Evolutionary conservation across 53 echinoderm and acorn worm species (phyloP).

Genomic region (Stichopus horrens): DNA sequence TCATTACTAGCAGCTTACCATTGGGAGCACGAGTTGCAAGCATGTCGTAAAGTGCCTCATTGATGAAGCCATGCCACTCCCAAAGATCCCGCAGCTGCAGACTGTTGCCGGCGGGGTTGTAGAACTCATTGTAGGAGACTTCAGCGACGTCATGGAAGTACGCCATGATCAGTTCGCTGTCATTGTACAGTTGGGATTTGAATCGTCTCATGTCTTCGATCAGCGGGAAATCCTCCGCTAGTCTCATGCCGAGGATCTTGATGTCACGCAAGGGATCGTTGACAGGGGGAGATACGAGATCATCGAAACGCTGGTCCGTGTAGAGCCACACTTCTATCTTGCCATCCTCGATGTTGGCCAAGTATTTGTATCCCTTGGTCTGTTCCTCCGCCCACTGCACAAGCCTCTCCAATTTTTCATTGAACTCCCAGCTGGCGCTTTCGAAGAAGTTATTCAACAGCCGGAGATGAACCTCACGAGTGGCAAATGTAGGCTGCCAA

Average conservation of each 20-base stretch:
- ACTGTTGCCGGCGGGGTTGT: background rate
- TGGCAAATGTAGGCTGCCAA: constrained; percentile 35
- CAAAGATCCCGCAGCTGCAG: constrained; percentile 7
- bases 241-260: background rate
- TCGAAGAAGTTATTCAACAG: constrained; percentile 27
- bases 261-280: constrained; percentile 2
- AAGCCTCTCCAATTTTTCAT: constrained; percentile 6
- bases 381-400: constrained; percentile 10
- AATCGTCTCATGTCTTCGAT: background rate
- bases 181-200: background rate
- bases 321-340: constrained; percentile 33
- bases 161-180: background rate
- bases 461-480: constrained; percentile 1
- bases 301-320: constrained; percentile 36
- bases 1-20: background rate
- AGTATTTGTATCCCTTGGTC: constrained; percentile 14
- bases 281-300: constrained; percentile 14
- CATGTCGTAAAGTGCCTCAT: constrained; percentile 1
- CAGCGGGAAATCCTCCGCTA: constrained; percentile 30
- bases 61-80: constrained; percentile 30
- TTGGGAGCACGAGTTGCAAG: background rate
- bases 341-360: constrained; percentile 7
- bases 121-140: background rate
- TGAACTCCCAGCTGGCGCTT: background rate
- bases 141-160: constrained; percentile 1